Base-by-base conservation (phyloP, 2,797 vertebrate species). In the Brachyalestes nurse region DNA sequence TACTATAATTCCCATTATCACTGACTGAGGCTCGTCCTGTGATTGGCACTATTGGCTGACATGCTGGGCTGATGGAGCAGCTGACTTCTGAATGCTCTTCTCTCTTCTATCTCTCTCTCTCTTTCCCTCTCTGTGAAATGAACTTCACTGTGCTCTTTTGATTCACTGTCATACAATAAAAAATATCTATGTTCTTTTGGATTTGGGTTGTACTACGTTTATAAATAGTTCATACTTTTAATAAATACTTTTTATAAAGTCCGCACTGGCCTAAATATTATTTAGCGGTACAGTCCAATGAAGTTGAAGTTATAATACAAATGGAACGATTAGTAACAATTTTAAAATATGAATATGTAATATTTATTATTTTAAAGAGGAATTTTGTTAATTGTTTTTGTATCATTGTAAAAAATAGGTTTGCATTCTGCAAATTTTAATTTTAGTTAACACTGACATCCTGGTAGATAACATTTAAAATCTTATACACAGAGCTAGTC, bases 1-100 rank as follows among this genome's bases (percentile, higher is more conserved):
- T 93, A 93, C 93, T 91, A 93, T 94, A 93, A 94, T 94, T 94
- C 93, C 92, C 91, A 90, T 94, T 93, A 92, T 93, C 92, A 92
- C 90, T 91, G 79, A 75, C 91, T 92, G 93, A 90, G 91, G 90
- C 92, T 92, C 91, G 88, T 93, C 92, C 90, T 88, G 90, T 90
- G 90, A 89, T 86, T 89, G 92, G 88, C 91, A 90, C 86, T 88
- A 89, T 90, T 90, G 81, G 84, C 82, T 72, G 86, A 88, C 91
- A 89, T 83, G 87, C 91, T 92, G 81, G 81, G 88, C 80, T 84
- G 77, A 90, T 92, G 89, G 91, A 90, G 91, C 89, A 88, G 72
- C 67, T 49, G 47, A 49, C 47, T 75, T 70, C 47, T 80, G 74
- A 62, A 66, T 58, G 78, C 72, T 82, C 28, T 80, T 45, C n/a